Evolutionary conservation across 1,140 invertebrate genomes (phyloP), one percentile per base, ranked within the genome.

Genomic region (Microvelia longipes): DNA sequence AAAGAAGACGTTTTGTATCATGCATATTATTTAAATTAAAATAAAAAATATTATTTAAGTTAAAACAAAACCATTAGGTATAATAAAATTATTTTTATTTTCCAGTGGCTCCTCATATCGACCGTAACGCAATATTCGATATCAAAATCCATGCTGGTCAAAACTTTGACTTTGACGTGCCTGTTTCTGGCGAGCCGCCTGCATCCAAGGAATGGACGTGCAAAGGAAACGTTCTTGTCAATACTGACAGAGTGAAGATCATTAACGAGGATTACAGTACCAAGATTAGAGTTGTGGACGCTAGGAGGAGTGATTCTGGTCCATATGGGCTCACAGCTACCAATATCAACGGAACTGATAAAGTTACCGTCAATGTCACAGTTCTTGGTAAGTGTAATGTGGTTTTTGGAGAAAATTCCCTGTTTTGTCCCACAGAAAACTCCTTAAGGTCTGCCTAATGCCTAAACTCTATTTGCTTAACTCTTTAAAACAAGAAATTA

Each of bases 151-250:
- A 89, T 73, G 95, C 93, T 60, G 96, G 97, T 63, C 89, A 93
- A 77, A 89, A 91, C 78, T 94, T 97, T 79, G 91, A 96, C 77
- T 89, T 98, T 73, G 90, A 94, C 77, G 91, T 98, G 1, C 95
- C 95, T 25, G 94, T 97, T 29, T 88, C 83, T 73, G 97, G 95
- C 30, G 94, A 97, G 80, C 96, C 96, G 0, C 91, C 92, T 71
- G 94, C 97, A 73, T 88, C 83, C 26, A 98, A 97, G 75, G 90
- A 91, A 82, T 99, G 96, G 96, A 84, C 84, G 1, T 82, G 94
- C 68, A 92, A 92, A 74, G 94, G 90, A 19, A 87, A 88, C 71
- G 81, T 87, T 19, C 79, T 98, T 2, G 82, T 91, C 68, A 88
- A 90, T 71, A 86, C 85, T 50, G 92, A 95, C 75, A 85, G 92